These are phyloP conservation scores for Hylia prasina DNA, from an alignment of 2,113 vertebrate genomes.

Conservation along the genomic window DNA sequence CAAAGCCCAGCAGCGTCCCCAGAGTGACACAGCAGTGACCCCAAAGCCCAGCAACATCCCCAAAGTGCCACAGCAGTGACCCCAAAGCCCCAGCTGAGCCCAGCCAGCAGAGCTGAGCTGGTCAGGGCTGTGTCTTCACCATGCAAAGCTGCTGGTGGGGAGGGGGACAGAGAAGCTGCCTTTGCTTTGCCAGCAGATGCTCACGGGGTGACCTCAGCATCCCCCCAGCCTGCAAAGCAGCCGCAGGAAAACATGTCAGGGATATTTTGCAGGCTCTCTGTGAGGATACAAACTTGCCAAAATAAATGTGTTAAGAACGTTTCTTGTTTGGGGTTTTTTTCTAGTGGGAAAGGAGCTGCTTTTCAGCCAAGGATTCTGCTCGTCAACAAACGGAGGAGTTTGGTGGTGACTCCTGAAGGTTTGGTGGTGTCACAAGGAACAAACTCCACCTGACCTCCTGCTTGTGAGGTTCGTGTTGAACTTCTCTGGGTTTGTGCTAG, in stretches of 20 bases:
- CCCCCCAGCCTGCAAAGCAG: background rate
- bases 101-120: background rate
- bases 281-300: background rate
- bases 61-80: no score
- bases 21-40: no score
- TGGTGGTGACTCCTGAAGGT: background rate
- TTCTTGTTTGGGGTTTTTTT: background rate
- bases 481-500: background rate
- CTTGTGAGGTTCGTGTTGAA: background rate
- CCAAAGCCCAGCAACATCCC: no score
- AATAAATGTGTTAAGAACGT: background rate
- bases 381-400: background rate
- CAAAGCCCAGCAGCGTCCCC: no score
- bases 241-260: background rate
- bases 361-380: background rate
- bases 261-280: background rate
- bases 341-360: background rate
- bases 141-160: background rate
- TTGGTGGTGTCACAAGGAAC: background rate
- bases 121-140: fast-evolving
- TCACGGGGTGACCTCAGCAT: background rate
- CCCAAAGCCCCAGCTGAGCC: background rate
- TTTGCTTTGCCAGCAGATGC: background rate
- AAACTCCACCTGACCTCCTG: fast-evolving
- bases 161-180: background rate